Evolutionary conservation across 2,113 vertebrate species (phyloP), one percentile per base, ranked within the genome.

Genomic region (Ia io): DNA sequence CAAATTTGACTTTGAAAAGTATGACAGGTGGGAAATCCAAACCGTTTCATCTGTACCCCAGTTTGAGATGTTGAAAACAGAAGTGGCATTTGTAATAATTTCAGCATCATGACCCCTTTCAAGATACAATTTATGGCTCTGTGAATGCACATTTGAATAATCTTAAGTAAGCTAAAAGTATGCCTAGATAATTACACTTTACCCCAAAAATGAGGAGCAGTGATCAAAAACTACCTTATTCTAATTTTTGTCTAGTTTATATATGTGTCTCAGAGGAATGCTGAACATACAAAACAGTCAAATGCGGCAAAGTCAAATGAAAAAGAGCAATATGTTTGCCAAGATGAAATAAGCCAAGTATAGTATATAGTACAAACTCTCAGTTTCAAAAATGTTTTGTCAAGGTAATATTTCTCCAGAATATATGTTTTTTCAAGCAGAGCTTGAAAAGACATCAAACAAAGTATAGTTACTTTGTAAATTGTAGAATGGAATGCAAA

Each of bases 41-140:
- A 95, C 42, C 37, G 9, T 83, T 88, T 93, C 30, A 71, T 91
- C 83, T 89, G 73, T 53, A 20, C 0, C 44, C 40, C 28, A 74
- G 49, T 76, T 14, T 77, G 49, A 95, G 65, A 73, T 22, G 22
- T 0, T 22, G 18, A 73, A 65, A 88, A 37, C 28, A 84, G 77
- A 90, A 92, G 56, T 70, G 56, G 16, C 70, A 88, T 86, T 53
- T 77, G 93, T 32, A 95, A 96, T 94, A 94, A 86, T 53, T 10
- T 73, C n/a, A 17, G 2, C 69, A 56, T 73, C 93, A 13, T 28
- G 32, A 44, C 44, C 74, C 25, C 30, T 92, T 90, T 93, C 92
- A 56, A 59, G 17, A 32, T 71, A 88, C 49, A 95, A 93, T 86
- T 90, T 88, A 74, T 92, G 37, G 9, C 16, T 87, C 73, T 84